Evolutionary conservation across 2,888 invertebrate species (phyloP), one percentile per base, ranked within the genome.

Genomic region (Meteorus cinctellus): DNA sequence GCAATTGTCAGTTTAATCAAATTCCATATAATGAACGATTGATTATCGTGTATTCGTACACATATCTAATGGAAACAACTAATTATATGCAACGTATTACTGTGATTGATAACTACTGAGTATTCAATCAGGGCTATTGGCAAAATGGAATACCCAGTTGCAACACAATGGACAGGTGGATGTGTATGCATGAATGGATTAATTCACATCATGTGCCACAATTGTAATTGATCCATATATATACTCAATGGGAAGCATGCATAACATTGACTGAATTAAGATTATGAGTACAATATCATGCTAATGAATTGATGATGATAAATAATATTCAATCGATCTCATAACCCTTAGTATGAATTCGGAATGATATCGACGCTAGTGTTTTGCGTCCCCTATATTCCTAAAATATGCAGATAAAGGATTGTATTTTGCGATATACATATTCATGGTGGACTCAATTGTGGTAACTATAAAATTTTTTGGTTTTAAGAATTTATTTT

Each of bases 161-260:
- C 48, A 48, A 48, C 16, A 48, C 14, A 48, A 48, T 48, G n/a
- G 48, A 48, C n/a, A 48, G n/a, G 6, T 48, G 48, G 16, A 41
- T 41, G 55, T 27, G 14, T 41, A 34, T 27, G 27, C 31, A 55
- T 31, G 19, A 29, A 62, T 67, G 16, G 71, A 34, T 71, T 71
- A 71, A 71, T 71, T 71, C 41, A 12, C 41, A 60, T 71, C 41
- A 71, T 60, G 41, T 60, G 62, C 41, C 36, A 41, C 24, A 59
- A 41, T 62, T 19, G 60, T 41, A 60, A 71, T 71, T 60, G 59
- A 59, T 59, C 71, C 36, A 60, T 59, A 59, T 60, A 71, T 59
- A 60, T 71, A 71, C 12, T 0, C 41, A 12, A 8, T 41, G 8
- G 41, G 8, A 41, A 41, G 4, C 12, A 41, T 41, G 12, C 41